Evolutionary conservation across 2,888 invertebrate genomes (phyloP), one percentile per base, ranked within the genome.

Genomic region (Xestoiulus laeticollis): DNA sequence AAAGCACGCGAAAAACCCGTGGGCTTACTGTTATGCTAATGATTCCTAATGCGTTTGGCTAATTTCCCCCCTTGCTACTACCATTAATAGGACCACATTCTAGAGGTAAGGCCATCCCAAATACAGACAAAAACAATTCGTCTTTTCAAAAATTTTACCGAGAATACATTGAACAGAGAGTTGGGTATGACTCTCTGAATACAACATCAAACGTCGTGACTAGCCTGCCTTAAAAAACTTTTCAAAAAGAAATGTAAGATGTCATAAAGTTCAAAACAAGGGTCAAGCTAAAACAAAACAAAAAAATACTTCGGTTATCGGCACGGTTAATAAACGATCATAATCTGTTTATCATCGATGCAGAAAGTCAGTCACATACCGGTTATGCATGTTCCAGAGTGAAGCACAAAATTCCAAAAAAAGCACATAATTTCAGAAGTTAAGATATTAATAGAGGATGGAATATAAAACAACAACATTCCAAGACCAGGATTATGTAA

Each of bases 61-160:
- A 68, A 68, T 68, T 68, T 48, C 19, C 68, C 68, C 68, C 68
- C 68, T 68, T 68, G 68, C 26, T 68, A 68, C 68, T 26, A 68
- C 68, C 26, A 68, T 68, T 68, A 68, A 68, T 68, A 26, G 68
- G 68, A 68, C 68, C 68, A 68, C 68, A 68, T 68, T 68, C 68
- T 68, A 10, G 68, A 68, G 68, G 26, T n/a, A 26, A 68, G 68
- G 26, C 68, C 68, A 68, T 19, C 22, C 68, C 22, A 68, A 68
- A 68, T 68, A 68, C 22, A 68, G 6, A 10, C 22, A 68, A 68
- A 68, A 68, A 22, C 26, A 68, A 68, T 26, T 68, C 68, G 68
- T 68, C 68, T 68, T 26, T 1, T 6, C 68, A 68, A 26, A 68
- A 68, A 26, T 26, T 26, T 68, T 68, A 26, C 26, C 6, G 68